A percentile compares a stretch with the other conserved stretches of the same genome.
Evolutionary conservation across 2,888 invertebrate genomes (phyloP).

Genomic region (Muscina levida): DNA sequence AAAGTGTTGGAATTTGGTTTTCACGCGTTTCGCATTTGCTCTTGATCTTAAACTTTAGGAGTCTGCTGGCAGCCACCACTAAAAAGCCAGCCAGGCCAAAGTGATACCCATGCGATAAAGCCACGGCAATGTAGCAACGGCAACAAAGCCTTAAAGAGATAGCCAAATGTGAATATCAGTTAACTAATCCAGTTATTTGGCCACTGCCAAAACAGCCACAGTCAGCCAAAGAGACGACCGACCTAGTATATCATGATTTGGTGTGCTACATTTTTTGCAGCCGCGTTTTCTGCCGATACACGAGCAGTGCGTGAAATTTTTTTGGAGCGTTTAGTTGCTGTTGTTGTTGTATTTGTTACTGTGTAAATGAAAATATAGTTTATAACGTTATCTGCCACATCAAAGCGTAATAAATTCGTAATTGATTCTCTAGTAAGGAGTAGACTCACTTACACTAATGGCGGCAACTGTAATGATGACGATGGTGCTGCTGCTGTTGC

Average conservation of each 20-base stretch:
- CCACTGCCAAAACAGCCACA: slow-evolving; percentile 1
- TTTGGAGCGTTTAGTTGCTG: slow-evolving; percentile 24
- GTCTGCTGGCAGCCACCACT: neutral
- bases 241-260: slow-evolving; percentile 20
- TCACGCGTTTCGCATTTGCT: slow-evolving; percentile 60
- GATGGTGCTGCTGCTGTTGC: slow-evolving; percentile 18
- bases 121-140: slow-evolving; percentile 12
- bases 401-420: slow-evolving; percentile 53
- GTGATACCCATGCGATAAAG: slow-evolving; percentile 9
- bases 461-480: neutral
- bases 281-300: slow-evolving; percentile 9
- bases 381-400: slow-evolving; percentile 55
- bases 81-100: too few relatives aligned
- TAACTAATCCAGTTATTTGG: slow-evolving; percentile 62
- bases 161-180: slow-evolving; percentile 50
- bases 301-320: slow-evolving; percentile 44
- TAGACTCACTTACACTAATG: slow-evolving; percentile 8
- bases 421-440: slow-evolving; percentile 38
- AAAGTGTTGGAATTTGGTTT: slow-evolving; percentile 60
- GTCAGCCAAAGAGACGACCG: slow-evolving; percentile 11
- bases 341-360: too few relatives aligned
- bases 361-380: slow-evolving; percentile 52
- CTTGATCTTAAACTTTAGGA: slow-evolving; percentile 55
- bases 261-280: slow-evolving; percentile 31
- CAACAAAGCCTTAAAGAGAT: slow-evolving; percentile 36